Evolutionary conservation across 2,888 invertebrate genomes (phyloP).

Genomic region (Azorinus chamasolen): DNA sequence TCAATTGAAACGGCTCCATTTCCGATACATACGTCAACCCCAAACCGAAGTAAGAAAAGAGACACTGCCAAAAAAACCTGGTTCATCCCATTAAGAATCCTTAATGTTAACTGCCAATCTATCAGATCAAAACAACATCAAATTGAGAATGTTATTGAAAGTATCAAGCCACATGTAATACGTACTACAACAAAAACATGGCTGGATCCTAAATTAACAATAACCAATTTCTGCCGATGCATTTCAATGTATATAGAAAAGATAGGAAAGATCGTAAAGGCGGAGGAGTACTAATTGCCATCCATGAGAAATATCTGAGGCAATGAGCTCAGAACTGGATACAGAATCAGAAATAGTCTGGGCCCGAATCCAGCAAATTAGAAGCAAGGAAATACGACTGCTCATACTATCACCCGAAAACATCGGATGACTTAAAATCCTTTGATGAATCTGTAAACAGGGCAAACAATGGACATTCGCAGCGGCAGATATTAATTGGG

Average conservation of each 20-base stretch:
- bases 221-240: neutral
- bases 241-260: neutral
- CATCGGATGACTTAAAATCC: neutral
- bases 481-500: too few species aligned
- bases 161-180: conserved; percentile 23
- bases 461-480: neutral
- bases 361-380: too few species aligned
- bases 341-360: conserved; percentile 9
- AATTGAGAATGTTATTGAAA: too few species aligned
- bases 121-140: conserved; percentile 13
- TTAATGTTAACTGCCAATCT: conserved; percentile 28
- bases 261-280: too few species aligned
- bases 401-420: too few species aligned
- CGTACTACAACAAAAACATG: conserved; percentile 32
- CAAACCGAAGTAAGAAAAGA: too few species aligned
- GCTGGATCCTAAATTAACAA: conserved; percentile 4
- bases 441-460: neutral
- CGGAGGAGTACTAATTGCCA: conserved; percentile 18
- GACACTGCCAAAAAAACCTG: too few species aligned
- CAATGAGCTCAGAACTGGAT: conserved; percentile 1
- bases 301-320: conserved; percentile 4
- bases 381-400: neutral
- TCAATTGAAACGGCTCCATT: too few species aligned
- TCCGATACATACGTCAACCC: too few species aligned
- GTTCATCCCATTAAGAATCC: too few species aligned